A percentile compares a stretch with the other conserved stretches of the same genome.
Conservation (phyloP, 2,888 invertebrate species). For the Leptinotarsa tumamoca region DNA sequence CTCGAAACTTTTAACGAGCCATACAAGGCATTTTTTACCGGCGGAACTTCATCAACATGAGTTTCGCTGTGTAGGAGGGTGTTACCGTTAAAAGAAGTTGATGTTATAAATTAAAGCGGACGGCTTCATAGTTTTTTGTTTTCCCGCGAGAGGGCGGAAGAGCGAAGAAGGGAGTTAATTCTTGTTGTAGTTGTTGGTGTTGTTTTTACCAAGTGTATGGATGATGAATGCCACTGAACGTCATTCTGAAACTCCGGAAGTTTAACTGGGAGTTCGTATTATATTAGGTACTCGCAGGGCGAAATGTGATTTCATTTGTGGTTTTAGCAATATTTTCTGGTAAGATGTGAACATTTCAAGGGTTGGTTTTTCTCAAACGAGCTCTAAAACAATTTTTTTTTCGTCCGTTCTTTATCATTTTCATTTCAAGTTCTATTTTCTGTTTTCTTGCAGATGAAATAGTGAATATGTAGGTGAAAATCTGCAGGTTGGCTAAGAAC, state of each 20-base stretch:
- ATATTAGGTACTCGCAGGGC: too few relatives aligned
- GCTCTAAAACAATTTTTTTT: too few relatives aligned
- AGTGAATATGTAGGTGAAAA: too few relatives aligned
- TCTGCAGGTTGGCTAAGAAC: too few relatives aligned
- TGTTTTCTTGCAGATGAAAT: too few relatives aligned
- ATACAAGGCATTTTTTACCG: constrained; percentile 1
- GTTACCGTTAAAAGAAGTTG: neutral
- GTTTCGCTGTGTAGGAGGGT: neutral
- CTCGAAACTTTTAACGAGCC: constrained; percentile 8
- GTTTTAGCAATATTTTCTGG: neutral
- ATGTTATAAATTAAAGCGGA: constrained; percentile 6
- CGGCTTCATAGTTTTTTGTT: neutral
- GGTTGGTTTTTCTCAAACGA: too few relatives aligned
- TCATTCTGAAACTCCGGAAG: neutral
- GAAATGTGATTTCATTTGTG: neutral
- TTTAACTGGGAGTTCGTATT: too few relatives aligned
- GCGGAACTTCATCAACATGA: constrained; percentile 2
- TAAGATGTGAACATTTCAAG: neutral
- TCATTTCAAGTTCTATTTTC: too few relatives aligned
- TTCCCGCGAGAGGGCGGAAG: neutral
- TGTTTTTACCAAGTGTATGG: neutral
- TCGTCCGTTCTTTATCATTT: too few relatives aligned
- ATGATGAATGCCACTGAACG: neutral
- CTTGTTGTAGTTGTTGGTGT: neutral
- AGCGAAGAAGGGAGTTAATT: neutral